Percentiles rank a stretch among this genome's conserved stretches.
phyloP scores from a whole-genome alignment of 2,797 vertebrate species.

The Nyctalus aviator region DNA sequence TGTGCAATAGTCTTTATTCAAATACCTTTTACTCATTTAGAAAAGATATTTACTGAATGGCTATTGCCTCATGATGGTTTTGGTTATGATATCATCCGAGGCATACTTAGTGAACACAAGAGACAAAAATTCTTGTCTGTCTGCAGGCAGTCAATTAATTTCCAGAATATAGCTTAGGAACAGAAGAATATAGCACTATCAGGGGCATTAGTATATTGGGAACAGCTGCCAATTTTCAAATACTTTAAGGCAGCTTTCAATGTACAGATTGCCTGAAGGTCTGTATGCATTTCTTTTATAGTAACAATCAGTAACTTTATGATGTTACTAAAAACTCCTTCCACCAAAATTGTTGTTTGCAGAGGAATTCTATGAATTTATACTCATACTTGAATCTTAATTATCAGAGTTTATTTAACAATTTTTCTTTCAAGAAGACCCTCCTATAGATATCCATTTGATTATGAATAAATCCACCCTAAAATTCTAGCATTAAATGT shows the following conservation, averaged over 20 bases:
- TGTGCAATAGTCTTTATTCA: background rate
- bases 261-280: constrained; percentile 64
- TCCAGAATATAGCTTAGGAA: background rate
- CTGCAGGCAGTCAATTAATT: background rate
- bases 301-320: constrained; percentile 59
- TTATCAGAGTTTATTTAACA: constrained; percentile 33
- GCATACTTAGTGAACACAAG: background rate
- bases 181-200: background rate
- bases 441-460: background rate
- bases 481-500: background rate
- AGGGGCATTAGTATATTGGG: background rate
- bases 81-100: background rate
- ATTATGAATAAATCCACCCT: constrained; percentile 14
- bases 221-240: constrained; percentile 49
- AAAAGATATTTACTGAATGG: background rate
- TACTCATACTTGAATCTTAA: background rate
- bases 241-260: constrained; percentile 57
- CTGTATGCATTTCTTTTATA: constrained; percentile 56
- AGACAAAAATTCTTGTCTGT: background rate
- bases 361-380: constrained; percentile 50
- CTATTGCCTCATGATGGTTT: background rate
- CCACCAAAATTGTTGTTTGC: background rate
- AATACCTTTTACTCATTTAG: background rate
- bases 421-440: constrained; percentile 15
- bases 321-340: constrained; percentile 41